These are phyloP conservation scores for Pipistrellus pipistrellus DNA, from an alignment of 2,797 vertebrate species.

Conservation along the genomic window DNA sequence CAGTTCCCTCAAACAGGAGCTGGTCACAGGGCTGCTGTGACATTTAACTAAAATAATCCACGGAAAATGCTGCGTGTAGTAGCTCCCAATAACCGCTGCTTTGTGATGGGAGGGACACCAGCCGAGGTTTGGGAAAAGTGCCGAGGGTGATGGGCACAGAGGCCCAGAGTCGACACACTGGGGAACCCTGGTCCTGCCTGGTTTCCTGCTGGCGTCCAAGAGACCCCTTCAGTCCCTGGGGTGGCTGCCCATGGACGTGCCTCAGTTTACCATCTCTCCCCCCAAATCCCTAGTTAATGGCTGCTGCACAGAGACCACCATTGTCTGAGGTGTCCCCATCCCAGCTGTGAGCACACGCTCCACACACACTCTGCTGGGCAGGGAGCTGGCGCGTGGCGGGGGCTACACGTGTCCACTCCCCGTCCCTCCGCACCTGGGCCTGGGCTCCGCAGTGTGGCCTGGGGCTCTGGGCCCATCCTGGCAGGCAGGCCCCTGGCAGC, in stretches of 20 bases:
- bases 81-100: background rate
- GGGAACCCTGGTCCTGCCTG: background rate
- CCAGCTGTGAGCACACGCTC: background rate
- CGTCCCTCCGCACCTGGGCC: background rate
- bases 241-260: background rate
- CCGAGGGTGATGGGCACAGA: background rate
- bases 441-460: fast-evolving
- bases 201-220: background rate
- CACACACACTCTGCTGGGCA: fast-evolving
- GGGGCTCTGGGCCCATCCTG: background rate
- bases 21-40: background rate
- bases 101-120: background rate
- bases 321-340: fast-evolving
- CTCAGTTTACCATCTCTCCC: background rate
- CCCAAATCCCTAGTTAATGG: background rate
- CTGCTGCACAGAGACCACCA: background rate
- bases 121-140: background rate
- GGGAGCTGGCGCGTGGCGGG: background rate
- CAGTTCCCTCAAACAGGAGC: background rate
- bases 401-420: background rate
- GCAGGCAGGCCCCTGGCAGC: background rate
- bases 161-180: background rate
- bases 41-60: background rate
- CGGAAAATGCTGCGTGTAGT: background rate
- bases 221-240: background rate